Conservation (phyloP, 2,888 invertebrate species). For the Caradrina clavipalpis region DNA sequence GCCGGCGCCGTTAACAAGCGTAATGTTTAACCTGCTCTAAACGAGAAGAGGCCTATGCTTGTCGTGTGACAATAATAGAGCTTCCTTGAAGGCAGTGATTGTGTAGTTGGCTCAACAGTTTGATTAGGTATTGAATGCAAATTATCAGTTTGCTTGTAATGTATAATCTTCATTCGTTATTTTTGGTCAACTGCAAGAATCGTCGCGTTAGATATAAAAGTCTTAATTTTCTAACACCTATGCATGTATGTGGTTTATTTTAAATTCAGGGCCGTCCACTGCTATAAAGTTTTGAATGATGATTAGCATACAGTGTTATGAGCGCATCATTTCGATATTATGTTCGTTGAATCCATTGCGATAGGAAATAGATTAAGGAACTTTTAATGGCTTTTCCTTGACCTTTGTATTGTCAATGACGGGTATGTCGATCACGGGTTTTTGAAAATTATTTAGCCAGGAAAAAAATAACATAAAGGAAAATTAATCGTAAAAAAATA, state of each 20-base stretch:
- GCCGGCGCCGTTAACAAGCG: too few relatives aligned
- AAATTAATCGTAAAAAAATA: not conserved
- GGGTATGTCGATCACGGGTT: slow-evolving; percentile 2
- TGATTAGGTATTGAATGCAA: too few relatives aligned
- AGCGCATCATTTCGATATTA: slow-evolving; percentile 69
- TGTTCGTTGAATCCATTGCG: slow-evolving; percentile 43
- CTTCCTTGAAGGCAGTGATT: too few relatives aligned
- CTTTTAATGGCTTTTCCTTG: slow-evolving; percentile 51
- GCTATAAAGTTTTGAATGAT: slow-evolving; percentile 72
- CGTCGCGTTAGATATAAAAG: slow-evolving; percentile 25
- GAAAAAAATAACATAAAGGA: not conserved
- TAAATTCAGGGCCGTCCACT: slow-evolving; percentile 75
- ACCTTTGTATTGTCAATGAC: slow-evolving; percentile 43
- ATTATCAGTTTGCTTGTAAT: too few relatives aligned
- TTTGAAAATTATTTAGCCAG: not conserved
- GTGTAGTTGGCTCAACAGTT: too few relatives aligned
- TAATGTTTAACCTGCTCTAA: too few relatives aligned
- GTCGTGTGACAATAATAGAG: too few relatives aligned
- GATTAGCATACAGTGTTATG: slow-evolving; percentile 65
- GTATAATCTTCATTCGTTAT: too few relatives aligned
- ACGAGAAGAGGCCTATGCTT: too few relatives aligned
- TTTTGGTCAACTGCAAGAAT: not conserved
- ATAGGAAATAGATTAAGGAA: slow-evolving; percentile 66
- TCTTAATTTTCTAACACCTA: slow-evolving; percentile 31
- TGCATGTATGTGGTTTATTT: slow-evolving; percentile 59